Percentiles rank a stretch among this genome's conserved stretches.
These are phyloP conservation scores for Sebastes hopkinsi DNA, from an alignment of 2,797 vertebrate species.

Conservation along the genomic window DNA sequence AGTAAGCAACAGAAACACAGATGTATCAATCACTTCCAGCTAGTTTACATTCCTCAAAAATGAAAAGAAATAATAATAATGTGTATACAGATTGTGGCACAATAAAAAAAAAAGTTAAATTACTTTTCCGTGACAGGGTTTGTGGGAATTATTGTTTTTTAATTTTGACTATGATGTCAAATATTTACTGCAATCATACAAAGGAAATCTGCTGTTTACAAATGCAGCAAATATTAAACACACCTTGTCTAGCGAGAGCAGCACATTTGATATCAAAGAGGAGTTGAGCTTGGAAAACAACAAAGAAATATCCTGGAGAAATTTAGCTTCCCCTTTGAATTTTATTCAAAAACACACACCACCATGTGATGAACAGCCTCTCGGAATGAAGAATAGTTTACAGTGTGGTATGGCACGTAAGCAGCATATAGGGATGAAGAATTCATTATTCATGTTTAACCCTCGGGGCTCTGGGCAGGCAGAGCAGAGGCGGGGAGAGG, in stretches of 20 bases:
- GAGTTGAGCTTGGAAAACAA: conserved; percentile 19
- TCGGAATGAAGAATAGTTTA: background rate
- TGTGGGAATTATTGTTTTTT: background rate
- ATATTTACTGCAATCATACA: background rate
- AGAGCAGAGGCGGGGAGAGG: conserved; percentile 21
- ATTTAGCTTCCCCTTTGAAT: conserved; percentile 31
- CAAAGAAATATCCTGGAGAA: conserved; percentile 28
- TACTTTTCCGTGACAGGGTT: background rate
- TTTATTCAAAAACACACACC: background rate
- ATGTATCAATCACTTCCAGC: background rate
- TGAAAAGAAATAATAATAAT: background rate
- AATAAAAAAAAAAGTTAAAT: background rate
- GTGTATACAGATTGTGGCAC: background rate
- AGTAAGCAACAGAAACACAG: background rate
- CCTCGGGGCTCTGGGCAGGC: conserved; percentile 57
- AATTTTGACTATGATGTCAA: background rate
- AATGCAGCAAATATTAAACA: background rate
- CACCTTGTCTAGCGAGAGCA: background rate
- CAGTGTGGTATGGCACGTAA: conserved; percentile 35
- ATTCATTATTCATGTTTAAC: conserved; percentile 77
- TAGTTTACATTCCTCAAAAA: background rate
- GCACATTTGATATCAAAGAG: background rate
- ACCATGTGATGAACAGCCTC: background rate
- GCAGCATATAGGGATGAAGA: conserved; percentile 48
- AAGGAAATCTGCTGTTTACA: background rate